These are phyloP conservation scores for Gambusia yucatana DNA, from an alignment of 2,797 vertebrate genomes.

Conservation along the genomic window DNA sequence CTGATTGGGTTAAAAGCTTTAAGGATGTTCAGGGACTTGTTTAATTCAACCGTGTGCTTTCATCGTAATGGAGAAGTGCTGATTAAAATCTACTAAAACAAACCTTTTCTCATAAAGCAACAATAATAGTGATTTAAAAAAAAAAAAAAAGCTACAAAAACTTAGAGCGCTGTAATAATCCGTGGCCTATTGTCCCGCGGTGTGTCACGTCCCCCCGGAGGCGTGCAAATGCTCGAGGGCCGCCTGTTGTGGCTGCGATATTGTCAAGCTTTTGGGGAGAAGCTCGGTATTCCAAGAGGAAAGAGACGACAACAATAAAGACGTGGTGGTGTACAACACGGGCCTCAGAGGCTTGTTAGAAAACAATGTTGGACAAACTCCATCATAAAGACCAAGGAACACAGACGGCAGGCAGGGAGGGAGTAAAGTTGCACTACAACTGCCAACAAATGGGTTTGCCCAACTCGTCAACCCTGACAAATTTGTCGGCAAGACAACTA, in stretches of 20 bases:
- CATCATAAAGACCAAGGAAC: background rate
- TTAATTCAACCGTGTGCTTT: constrained; percentile 40
- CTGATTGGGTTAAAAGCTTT: constrained; percentile 74
- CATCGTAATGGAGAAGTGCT: constrained; percentile 33
- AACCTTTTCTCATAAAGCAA: constrained; percentile 20
- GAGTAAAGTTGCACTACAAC: background rate
- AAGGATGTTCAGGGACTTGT: constrained; percentile 64
- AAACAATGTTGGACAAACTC: background rate
- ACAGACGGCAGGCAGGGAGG: too few species aligned
- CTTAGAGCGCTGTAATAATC: background rate
- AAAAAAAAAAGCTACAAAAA: background rate
- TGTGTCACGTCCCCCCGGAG: background rate
- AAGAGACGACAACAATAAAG: background rate
- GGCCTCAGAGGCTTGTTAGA: background rate
- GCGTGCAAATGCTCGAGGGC: too few species aligned
- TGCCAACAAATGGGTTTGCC: background rate
- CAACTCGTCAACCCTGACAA: background rate
- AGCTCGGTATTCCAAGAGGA: background rate
- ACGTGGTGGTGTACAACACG: background rate
- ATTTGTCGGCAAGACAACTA: background rate
- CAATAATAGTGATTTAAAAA: constrained; percentile 7
- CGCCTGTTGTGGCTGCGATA: too few species aligned
- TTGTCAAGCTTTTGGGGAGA: background rate
- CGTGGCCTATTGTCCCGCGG: background rate
- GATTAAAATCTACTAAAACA: constrained; percentile 47